Evolutionary conservation across 2,888 invertebrate species (phyloP), one percentile per base, ranked within the genome.

Genomic region (Plagodis dolabraria): DNA sequence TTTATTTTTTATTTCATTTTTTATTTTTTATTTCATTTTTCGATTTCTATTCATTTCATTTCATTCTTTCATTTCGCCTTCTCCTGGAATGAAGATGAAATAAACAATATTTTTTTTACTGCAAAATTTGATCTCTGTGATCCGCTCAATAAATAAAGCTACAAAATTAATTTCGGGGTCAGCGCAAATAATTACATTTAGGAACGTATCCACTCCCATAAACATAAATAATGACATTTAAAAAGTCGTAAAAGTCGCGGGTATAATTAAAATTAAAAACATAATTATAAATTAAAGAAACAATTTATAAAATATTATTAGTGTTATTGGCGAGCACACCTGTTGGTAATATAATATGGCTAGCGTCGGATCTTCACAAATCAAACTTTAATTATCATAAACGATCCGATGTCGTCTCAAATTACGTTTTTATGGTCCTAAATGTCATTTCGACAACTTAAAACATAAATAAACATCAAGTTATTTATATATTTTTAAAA

Each of bases 261-360:
- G 49, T 53, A 43, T 64, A 57, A 65, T 60, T 63, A 50, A 64
- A 60, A 60, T 51, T 36, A 59, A 55, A 62, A 62, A 47, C 33
- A 60, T 46, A 54, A 50, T 58, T 40, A 58, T 53, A 43, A 43
- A 43, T 43, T 12, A 12, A 43, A 43, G 12, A 33, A 2, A 48
- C 11, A 35, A 38, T 6, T 8, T 58, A 55, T 56, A 56, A 50
- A 59, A 58, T 60, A 56, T n/a, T n/a, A n/a, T n/a, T n/a, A 55
- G 55, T 64, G 68, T 68, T 61, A 63, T 62, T 67, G 57, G 44
- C 54, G 11, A 51, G 71, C 64, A 64, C 74, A 74, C 72, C 72
- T 74, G 74, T 46, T n/a, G 22, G 66, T 54, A 66, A 69, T 45
- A 4, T 56, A 59, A 67, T 67, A 60, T 47, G 34, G 10, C 35